These are phyloP conservation scores for Tetrao urogallus DNA, from an alignment of 2,113 vertebrate genomes.

Conservation along the genomic window DNA sequence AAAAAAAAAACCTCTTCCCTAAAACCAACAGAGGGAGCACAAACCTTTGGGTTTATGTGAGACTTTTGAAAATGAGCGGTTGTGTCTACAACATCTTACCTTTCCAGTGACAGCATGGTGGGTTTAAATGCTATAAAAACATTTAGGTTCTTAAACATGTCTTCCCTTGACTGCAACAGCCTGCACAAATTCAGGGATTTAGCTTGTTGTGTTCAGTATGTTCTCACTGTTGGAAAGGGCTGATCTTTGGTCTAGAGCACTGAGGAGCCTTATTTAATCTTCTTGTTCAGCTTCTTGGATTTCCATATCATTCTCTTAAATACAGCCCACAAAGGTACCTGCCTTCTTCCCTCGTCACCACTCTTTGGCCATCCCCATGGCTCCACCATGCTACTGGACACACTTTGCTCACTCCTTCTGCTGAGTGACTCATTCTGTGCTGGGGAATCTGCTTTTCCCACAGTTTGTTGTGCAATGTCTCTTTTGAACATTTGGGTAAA, in stretches of 20 bases:
- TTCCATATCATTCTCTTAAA: slow-evolving; percentile 9
- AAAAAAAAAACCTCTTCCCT: slow-evolving; percentile 5
- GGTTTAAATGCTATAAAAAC: slow-evolving; percentile 1
- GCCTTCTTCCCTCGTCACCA: neutral
- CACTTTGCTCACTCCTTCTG: neutral
- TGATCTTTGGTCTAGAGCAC: neutral
- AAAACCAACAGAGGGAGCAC: slow-evolving; percentile 76
- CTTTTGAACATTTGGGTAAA: neutral
- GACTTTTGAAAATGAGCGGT: neutral
- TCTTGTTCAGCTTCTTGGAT: neutral
- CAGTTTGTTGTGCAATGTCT: neutral
- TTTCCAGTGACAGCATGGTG: neutral
- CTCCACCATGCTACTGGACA: neutral
- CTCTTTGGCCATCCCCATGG: neutral
- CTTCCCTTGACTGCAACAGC: neutral
- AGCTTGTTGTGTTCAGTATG: neutral
- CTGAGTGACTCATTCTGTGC: neutral
- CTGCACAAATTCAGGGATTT: neutral
- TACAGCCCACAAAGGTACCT: neutral
- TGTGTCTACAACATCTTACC: slow-evolving; percentile 18
- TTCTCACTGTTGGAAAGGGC: neutral
- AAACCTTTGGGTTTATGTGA: slow-evolving; percentile 39
- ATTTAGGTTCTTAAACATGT: slow-evolving; percentile 28
- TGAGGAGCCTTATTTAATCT: neutral
- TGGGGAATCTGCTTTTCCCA: neutral